phyloP scores from a whole-genome alignment of 2,113 vertebrate genomes.

The Lycocorax pyrrhopterus region DNA sequence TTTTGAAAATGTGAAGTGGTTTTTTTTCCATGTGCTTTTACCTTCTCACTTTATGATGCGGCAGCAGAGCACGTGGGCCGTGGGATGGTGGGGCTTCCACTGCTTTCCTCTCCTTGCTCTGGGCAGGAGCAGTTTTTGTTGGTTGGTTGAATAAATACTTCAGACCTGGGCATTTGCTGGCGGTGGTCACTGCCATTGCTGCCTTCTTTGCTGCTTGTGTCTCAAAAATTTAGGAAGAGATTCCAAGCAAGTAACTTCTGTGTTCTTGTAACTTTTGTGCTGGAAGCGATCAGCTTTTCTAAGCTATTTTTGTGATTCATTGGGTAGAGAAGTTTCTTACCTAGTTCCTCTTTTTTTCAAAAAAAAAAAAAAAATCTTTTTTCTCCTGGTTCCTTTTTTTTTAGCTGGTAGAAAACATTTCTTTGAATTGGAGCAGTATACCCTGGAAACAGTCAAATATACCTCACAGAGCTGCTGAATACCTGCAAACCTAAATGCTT shows the following conservation, averaged over 20 bases:
- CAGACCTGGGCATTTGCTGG: not conserved
- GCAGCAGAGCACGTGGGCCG: accelerated
- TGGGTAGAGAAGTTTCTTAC: not conserved
- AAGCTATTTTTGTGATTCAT: not conserved
- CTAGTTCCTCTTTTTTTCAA: not conserved
- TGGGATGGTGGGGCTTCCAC: not conserved
- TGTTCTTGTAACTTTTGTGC: not conserved
- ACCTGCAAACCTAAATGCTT: not conserved
- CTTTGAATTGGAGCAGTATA: not conserved
- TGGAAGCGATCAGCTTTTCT: not conserved
- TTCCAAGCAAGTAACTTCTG: not conserved
- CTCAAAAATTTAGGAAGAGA: not conserved
- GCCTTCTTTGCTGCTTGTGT: not conserved
- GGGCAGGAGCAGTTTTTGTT: not conserved
- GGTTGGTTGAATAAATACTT: not conserved
- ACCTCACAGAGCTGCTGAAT: not conserved
- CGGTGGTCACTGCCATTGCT: accelerated
- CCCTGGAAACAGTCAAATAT: not conserved
- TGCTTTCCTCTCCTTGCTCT: not conserved
- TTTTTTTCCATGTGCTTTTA: not conserved
- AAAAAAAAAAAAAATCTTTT: not conserved
- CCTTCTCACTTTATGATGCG: not conserved
- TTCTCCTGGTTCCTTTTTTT: not conserved
- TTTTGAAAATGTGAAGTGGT: not conserved
- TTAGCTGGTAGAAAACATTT: not conserved